Evolutionary conservation across 2,888 invertebrate species (phyloP), one percentile per base, ranked within the genome.

Genomic region (Dasysyrphus tricinctus): DNA sequence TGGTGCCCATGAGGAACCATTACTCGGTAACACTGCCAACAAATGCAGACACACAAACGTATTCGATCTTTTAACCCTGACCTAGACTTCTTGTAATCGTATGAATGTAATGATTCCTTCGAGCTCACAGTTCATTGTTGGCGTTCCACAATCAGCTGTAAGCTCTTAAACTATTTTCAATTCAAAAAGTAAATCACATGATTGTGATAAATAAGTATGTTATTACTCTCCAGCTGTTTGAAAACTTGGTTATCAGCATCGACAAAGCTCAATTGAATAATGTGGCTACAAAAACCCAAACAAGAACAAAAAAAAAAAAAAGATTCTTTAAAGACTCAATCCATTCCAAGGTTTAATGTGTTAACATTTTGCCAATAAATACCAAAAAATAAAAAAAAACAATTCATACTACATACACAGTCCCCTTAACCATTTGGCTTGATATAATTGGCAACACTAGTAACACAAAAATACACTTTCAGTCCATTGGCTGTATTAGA

Each of bases 391-490:
- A 12, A 14, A 29, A 2, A 14, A 24, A 49, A 65, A 42, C 37
- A 54, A 54, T 39, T 24, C 6, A 29, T 37, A 14, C 42, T 56
- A 70, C 5, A 57, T 12, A 44, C 12, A 29, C 12, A 29, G 12
- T 29, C 49, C 37, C 34, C 67, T 44, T 51, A 72, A 72, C 24
- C 34, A 51, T 44, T 51, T 67, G 67, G 24, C 67, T 37, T 11
- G n/a, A 49, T 51, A 67, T 67, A 72, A 57, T 56, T 72, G 70
- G 70, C 70, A 72, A 44, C 70, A 72, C 70, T 56, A 56, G 56
- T 72, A 67, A 67, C 51, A 67, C 67, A 72, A 56, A 56, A 56
- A 56, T 72, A 72, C 56, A 72, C 67, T 56, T 56, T 42, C 16
- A 42, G 12, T 54, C 16, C 19, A 72, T 57, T 39, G 54, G 56